Evolutionary conservation across 2,888 invertebrate genomes (phyloP).

Genomic region (Trachelus stipa): DNA sequence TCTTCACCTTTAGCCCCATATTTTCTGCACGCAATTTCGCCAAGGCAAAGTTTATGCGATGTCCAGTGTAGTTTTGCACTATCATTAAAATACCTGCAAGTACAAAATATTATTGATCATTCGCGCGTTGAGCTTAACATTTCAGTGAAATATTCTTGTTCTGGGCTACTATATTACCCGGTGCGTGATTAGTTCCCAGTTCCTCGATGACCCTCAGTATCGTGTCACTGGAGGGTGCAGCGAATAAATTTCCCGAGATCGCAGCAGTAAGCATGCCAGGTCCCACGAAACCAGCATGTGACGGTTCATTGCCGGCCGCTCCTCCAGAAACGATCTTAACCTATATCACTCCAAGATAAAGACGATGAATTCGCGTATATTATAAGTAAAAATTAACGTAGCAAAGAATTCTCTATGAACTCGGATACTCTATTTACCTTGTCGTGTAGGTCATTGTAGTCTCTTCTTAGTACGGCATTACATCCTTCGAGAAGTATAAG

Average conservation of each 20-base stretch:
- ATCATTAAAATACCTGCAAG: conserved; percentile 75
- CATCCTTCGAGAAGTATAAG: conserved; percentile 51
- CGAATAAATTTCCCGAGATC: conserved; percentile 64
- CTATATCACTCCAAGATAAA: conserved; percentile 38
- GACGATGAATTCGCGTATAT: conserved; percentile 11
- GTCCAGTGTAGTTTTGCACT: conserved; percentile 79
- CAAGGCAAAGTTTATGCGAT: conserved; percentile 80
- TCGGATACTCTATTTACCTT: conserved; percentile 22
- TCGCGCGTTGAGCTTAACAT: too few species aligned
- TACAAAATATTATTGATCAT: not conserved
- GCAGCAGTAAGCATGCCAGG: conserved; percentile 82
- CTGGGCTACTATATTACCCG: conserved; percentile 21
- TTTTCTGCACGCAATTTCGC: conserved; percentile 78
- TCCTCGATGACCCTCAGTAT: conserved; percentile 39
- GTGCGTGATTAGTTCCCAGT: conserved; percentile 30
- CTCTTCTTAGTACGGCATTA: conserved; percentile 40
- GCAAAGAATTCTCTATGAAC: too few species aligned
- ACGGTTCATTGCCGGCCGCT: conserved; percentile 83
- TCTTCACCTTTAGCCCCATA: conserved; percentile 70
- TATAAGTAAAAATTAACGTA: not conserved
- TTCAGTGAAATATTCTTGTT: too few species aligned
- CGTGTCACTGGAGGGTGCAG: conserved; percentile 35
- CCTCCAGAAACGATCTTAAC: conserved; percentile 78
- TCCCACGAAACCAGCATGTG: conserved; percentile 76
- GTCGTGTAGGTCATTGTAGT: conserved; percentile 30